Conservation (phyloP, 2,888 invertebrate species). For the Folsomia candida region DNA sequence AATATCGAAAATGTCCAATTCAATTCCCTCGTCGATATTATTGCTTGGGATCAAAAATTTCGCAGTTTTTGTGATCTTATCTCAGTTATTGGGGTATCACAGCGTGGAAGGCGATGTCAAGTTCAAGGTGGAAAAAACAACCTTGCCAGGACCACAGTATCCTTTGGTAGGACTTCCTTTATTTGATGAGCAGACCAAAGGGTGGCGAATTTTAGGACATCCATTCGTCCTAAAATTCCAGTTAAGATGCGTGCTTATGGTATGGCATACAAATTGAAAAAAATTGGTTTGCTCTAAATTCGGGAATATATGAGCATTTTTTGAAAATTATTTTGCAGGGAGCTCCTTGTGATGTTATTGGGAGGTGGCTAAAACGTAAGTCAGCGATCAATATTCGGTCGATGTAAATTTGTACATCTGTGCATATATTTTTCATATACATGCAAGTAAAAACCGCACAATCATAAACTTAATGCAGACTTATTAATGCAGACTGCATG, state of each 20-base stretch:
- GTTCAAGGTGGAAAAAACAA: constrained; percentile 23
- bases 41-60: too few relatives aligned
- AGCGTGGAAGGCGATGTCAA: background rate
- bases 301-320: too few relatives aligned
- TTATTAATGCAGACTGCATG: background rate
- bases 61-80: background rate
- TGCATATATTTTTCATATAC: background rate
- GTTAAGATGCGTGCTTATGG: constrained; percentile 33
- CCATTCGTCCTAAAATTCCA: constrained; percentile 38
- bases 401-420: background rate
- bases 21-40: too few relatives aligned
- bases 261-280: too few relatives aligned
- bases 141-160: constrained; percentile 35
- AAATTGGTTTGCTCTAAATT: too few relatives aligned
- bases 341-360: constrained; percentile 36
- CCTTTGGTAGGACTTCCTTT: constrained; percentile 34
- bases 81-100: background rate
- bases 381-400: background rate
- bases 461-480: background rate
- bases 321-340: constrained; percentile 34
- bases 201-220: constrained; percentile 32
- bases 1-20: too few relatives aligned
- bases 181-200: constrained; percentile 39
- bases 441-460: background rate
- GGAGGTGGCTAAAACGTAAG: constrained; percentile 41